Conservation (phyloP, 2,113 vertebrate genomes). For the Chlamydotis undulata region DNA sequence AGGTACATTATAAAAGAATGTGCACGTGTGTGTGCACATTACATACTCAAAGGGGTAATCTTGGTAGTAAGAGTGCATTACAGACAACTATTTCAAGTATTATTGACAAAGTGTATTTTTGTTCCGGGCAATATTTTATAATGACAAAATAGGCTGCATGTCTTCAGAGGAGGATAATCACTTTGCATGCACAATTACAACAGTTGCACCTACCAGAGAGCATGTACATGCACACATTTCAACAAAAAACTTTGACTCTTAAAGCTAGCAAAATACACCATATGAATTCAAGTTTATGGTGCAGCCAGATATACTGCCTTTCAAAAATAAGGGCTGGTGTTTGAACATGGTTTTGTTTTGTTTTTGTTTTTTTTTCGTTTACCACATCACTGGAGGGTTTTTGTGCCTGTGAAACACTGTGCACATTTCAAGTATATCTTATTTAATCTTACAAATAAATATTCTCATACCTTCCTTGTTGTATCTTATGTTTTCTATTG, state of each 20-base stretch:
- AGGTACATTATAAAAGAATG: background rate
- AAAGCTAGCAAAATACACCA: background rate
- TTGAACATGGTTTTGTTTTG: background rate
- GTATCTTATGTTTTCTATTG: background rate
- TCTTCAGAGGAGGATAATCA: background rate
- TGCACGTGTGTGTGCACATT: background rate
- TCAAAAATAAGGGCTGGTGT: background rate
- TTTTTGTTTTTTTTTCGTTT: background rate
- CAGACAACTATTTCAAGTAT: background rate
- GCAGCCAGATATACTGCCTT: background rate
- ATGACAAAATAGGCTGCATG: background rate
- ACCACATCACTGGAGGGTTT: background rate
- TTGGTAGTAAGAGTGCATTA: background rate
- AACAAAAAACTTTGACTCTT: background rate
- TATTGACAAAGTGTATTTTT: background rate
- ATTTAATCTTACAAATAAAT: background rate
- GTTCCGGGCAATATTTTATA: background rate
- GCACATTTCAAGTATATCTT: background rate
- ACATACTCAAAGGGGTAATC: background rate
- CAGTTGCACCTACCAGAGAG: background rate
- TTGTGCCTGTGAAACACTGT: background rate
- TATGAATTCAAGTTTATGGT: background rate
- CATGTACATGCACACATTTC: fast-evolving
- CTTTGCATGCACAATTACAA: background rate
- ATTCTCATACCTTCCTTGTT: background rate